A percentile compares a stretch with the other conserved stretches of the same genome.
phyloP scores from a whole-genome alignment of 2,888 invertebrate species.

The Philopedon plagiatum region DNA sequence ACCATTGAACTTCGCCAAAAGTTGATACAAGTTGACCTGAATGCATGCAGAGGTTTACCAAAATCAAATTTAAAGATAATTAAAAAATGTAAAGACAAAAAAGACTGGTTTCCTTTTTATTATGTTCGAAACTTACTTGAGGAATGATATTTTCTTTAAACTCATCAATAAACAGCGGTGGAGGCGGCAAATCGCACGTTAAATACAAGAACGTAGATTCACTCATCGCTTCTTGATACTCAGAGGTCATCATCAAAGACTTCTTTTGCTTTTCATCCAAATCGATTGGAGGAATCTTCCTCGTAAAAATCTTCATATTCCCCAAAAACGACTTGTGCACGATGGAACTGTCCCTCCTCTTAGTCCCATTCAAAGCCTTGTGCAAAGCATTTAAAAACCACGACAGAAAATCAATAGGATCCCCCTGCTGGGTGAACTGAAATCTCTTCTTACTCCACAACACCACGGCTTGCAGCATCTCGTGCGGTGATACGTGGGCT shows the following conservation, averaged over 20 bases:
- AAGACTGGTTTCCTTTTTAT: background rate
- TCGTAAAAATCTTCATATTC: constrained; percentile 89
- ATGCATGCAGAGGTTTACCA: constrained; percentile 53
- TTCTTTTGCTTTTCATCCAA: constrained; percentile 90
- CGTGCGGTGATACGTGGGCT: constrained; percentile 99
- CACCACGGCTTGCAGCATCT: constrained; percentile 99
- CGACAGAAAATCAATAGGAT: constrained; percentile 97
- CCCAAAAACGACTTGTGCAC: constrained; percentile 96
- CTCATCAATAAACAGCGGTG: constrained; percentile 97
- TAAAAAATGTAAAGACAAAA: too few species aligned
- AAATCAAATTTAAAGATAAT: too few species aligned
- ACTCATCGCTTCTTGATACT: constrained; percentile 89
- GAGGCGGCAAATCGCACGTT: constrained; percentile 97
- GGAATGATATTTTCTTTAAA: constrained; percentile 99
- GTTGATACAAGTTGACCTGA: constrained; percentile 92
- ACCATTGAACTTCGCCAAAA: constrained; percentile 97
- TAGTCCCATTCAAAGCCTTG: constrained; percentile 92
- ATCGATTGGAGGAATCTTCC: constrained; percentile 95
- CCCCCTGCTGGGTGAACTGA: constrained; percentile 98
- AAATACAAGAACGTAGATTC: constrained; percentile 96
- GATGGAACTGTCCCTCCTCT: constrained; percentile 89
- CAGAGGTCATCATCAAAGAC: constrained; percentile 82
- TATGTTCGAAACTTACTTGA: constrained; percentile 75
- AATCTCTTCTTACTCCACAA: constrained; percentile 97
- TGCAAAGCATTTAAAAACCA: constrained; percentile 99